phyloP scores from a whole-genome alignment of 2,797 vertebrate species.

The Uromys caudimaculatus region DNA sequence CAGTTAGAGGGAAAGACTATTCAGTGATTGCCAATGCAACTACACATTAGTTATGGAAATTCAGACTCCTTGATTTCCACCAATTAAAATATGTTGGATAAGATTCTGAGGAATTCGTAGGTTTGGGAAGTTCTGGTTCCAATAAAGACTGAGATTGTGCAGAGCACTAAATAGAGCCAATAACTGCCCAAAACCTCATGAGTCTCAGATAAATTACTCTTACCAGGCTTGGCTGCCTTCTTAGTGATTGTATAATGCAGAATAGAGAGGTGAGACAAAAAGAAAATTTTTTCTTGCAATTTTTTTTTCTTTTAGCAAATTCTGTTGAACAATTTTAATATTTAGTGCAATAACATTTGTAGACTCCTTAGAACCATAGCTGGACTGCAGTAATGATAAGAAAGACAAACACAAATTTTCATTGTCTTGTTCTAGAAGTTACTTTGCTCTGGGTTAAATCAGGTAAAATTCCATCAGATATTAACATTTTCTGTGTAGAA shows the following conservation, averaged over 20 bases:
- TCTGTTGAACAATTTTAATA: constrained; percentile 22
- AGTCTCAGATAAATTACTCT: not conserved
- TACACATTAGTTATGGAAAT: constrained; percentile 10
- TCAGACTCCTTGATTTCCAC: not conserved
- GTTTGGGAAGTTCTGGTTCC: constrained; percentile 35
- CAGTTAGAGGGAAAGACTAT: not conserved
- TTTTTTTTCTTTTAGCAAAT: not conserved
- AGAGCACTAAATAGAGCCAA: constrained; percentile 22
- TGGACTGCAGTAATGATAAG: not conserved
- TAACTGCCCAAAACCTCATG: constrained; percentile 5
- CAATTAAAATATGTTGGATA: not conserved
- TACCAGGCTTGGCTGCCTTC: not conserved
- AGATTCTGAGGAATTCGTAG: not conserved
- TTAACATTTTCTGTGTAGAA: constrained; percentile 46
- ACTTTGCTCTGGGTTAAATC: not conserved
- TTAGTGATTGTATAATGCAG: not conserved
- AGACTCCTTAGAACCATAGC: not conserved
- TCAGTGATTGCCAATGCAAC: not conserved
- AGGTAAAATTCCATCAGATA: constrained; percentile 31
- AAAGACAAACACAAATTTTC: not conserved
- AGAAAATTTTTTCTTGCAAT: not conserved
- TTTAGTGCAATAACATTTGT: constrained; percentile 3
- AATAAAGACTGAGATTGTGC: not conserved
- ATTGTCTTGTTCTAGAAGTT: not conserved
- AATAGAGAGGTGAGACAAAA: not conserved